Evolutionary conservation across 2,113 vertebrate species (phyloP), one percentile per base, ranked within the genome.

Genomic region (Serinus canaria): DNA sequence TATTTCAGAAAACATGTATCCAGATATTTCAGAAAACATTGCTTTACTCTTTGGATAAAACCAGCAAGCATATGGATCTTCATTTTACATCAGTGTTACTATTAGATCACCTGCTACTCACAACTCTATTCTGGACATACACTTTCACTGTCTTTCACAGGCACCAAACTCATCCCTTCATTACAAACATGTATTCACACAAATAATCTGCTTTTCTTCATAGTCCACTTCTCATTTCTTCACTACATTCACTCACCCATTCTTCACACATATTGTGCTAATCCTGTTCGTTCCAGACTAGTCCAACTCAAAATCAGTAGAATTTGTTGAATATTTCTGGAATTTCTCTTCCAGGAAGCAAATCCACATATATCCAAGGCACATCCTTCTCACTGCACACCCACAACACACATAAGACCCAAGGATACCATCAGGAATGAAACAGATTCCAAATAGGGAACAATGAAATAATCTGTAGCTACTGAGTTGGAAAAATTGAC

Each of bases 391-490:
- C 46, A 19, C 58, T 53, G 44, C 52, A 77, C 15, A 56, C 13
- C 21, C 46, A 49, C 20, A 81, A 53, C 6, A 41, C 0, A 0
- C 6, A 0, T 15, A 52, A 88, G 31, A 70, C 9, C 37, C 43
- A 35, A 6, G 16, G 28, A 6, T 69, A 58, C 8, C 19, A 8
- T 20, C 16, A 60, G 49, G 28, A 27, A 80, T 52, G n/a, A 79
- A 80, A 85, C 30, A 64, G 55, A 47, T 52, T 68, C 27, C 37
- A 77, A 74, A 74, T 7, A 70, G 60, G 24, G 16, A 80, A 44
- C 20, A 68, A 58, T 6, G 33, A 83, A 72, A 88, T 44, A 49
- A 83, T 11, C 27, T 28, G 16, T 6, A 50, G 27, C 49, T 72
- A 30, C 44, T 3, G 3, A 28, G 24, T 90, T 49, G 37, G 73